phyloP scores from a whole-genome alignment of 2,888 invertebrate species.

The Melangyna quadrimaculata region DNA sequence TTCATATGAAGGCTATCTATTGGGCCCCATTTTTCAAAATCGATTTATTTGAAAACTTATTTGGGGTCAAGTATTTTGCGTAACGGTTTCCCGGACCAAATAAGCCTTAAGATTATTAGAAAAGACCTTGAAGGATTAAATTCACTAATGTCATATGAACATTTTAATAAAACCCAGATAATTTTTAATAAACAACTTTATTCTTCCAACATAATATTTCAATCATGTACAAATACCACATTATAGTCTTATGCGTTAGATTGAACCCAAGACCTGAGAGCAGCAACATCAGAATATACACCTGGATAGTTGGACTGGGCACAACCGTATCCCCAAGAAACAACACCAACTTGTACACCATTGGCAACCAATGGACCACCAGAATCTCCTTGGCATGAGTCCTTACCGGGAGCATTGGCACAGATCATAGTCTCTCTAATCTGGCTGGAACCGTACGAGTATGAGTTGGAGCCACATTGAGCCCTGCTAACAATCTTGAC shows the following conservation, averaged over 20 bases:
- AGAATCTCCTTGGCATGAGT: conserved; percentile 16
- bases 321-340: conserved; percentile 9
- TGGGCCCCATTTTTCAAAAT: too few relatives aligned
- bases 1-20: too few relatives aligned
- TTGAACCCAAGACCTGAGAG: conserved; percentile 8
- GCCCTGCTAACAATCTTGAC: conserved; percentile 79
- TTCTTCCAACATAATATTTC: not conserved
- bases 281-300: conserved; percentile 4
- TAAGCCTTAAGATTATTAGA: too few relatives aligned
- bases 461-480: conserved; percentile 80
- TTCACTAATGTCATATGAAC: too few relatives aligned
- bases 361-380: conserved; percentile 18
- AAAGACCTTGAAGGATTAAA: too few relatives aligned
- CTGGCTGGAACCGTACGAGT: conserved; percentile 75
- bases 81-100: too few relatives aligned
- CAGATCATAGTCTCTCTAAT: conserved; percentile 7
- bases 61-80: too few relatives aligned
- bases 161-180: not conserved
- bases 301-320: conserved; percentile 1
- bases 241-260: not conserved
- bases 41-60: too few relatives aligned
- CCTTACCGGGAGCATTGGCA: not conserved
- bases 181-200: conserved; percentile 1
- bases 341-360: conserved; percentile 11
- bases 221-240: not conserved